These are phyloP conservation scores for Alitta virens DNA, from an alignment of 2,888 invertebrate species.

Conservation along the genomic window DNA sequence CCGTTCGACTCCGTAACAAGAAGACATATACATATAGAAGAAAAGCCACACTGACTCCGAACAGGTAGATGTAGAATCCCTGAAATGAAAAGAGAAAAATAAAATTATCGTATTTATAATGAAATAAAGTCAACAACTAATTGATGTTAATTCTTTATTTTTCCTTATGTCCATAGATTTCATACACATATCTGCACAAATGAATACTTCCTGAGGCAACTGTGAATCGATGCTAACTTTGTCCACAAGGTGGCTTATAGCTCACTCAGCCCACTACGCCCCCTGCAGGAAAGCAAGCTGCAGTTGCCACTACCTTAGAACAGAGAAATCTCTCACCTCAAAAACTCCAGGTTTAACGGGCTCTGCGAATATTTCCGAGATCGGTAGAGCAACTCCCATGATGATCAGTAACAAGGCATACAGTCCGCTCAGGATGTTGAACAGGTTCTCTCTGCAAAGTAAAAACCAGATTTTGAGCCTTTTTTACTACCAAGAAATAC, in stretches of 20 bases:
- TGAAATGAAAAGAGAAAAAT: slow-evolving; percentile 26
- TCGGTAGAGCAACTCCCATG: slow-evolving; percentile 92
- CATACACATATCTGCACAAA: too few relatives aligned
- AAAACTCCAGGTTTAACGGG: slow-evolving; percentile 11
- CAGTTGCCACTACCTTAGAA: too few relatives aligned
- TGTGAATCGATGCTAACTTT: too few relatives aligned
- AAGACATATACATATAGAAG: slow-evolving; percentile 48
- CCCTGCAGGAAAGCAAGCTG: too few relatives aligned
- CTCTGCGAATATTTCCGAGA: slow-evolving; percentile 71
- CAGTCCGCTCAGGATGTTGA: slow-evolving; percentile 72
- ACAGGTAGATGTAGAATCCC: slow-evolving; percentile 52
- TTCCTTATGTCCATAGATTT: too few relatives aligned
- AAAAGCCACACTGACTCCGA: slow-evolving; percentile 42
- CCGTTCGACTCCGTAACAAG: slow-evolving; percentile 43
- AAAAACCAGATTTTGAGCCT: background rate
- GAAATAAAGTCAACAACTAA: too few relatives aligned
- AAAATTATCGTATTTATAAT: too few relatives aligned
- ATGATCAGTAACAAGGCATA: slow-evolving; percentile 91
- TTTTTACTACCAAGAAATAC: too few relatives aligned
- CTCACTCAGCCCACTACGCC: too few relatives aligned
- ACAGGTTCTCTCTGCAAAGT: slow-evolving; percentile 36
- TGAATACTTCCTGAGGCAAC: too few relatives aligned
- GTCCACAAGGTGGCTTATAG: too few relatives aligned
- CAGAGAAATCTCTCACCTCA: slow-evolving; percentile 16
- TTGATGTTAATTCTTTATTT: too few relatives aligned